Evolutionary conservation across 1,140 invertebrate species (phyloP).

Genomic region (Hylaeus volcanicus): DNA sequence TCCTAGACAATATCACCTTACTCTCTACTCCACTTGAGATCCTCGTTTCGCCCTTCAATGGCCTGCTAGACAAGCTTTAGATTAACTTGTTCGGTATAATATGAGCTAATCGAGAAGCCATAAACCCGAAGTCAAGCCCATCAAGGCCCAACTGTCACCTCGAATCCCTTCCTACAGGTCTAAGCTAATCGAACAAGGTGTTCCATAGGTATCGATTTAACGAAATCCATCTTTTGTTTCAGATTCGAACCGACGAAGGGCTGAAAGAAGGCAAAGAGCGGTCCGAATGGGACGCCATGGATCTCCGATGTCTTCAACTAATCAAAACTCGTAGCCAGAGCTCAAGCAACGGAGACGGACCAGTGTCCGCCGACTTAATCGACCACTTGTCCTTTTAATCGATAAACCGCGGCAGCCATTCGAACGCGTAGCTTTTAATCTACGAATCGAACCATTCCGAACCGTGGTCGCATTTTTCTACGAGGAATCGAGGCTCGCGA

Average conservation of each 20-base stretch:
- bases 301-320: conserved; percentile 71
- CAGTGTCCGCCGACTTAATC: conserved; percentile 18
- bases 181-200: too few species aligned
- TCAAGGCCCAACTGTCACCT: too few species aligned
- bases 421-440: conserved; percentile 28
- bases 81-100: too few species aligned
- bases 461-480: neutral
- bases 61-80: neutral
- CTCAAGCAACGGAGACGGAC: conserved; percentile 39
- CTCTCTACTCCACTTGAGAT: neutral
- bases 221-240: conserved; percentile 33
- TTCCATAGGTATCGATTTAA: neutral
- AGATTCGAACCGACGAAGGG: conserved; percentile 64
- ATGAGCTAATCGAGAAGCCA: too few species aligned
- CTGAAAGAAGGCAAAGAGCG: conserved; percentile 67
- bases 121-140: too few species aligned
- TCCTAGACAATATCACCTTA: too few species aligned
- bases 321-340: conserved; percentile 69
- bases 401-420: conserved; percentile 40
- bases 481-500: neutral
- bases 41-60: conserved; percentile 19
- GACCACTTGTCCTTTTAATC: conserved; percentile 42
- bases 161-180: too few species aligned
- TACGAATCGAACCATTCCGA: neutral
- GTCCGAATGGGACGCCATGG: conserved; percentile 63